Evolutionary conservation across 1,140 invertebrate genomes (phyloP).

Genomic region (Bombus confusus): DNA sequence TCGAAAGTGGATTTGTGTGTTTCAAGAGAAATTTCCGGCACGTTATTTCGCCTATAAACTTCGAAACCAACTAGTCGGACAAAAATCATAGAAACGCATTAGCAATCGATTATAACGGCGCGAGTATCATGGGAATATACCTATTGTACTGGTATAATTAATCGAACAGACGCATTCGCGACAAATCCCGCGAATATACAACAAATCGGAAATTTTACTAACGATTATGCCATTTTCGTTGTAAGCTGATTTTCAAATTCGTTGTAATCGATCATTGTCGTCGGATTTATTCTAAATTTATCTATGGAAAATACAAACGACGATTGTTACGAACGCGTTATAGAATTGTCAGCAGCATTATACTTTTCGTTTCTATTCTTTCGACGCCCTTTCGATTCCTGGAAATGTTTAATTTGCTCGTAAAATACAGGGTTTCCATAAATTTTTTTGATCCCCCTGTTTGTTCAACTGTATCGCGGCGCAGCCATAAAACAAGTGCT

Average conservation of each 20-base stretch:
- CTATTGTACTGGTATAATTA: not conserved
- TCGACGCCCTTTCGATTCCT: not conserved
- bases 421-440: not conserved
- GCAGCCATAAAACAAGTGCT: not conserved
- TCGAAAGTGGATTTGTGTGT: slow-evolving; percentile 10
- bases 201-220: not conserved
- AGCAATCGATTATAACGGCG: not conserved
- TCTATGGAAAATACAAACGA: not conserved
- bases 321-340: not conserved
- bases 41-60: not conserved
- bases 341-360: not conserved
- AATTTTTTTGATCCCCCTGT: not conserved
- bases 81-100: not conserved
- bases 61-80: not conserved
- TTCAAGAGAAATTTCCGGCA: not conserved
- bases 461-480: not conserved
- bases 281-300: not conserved
- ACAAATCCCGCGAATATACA: too few relatives aligned
- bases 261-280: not conserved
- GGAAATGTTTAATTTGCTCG: not conserved
- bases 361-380: not conserved
- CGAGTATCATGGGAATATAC: not conserved
- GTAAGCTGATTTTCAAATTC: not conserved
- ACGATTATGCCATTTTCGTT: not conserved
- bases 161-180: not conserved